Percentiles rank a stretch among this genome's conserved stretches.
Conservation (phyloP, 2,797 vertebrate species). For the Sebastes nivosus region DNA sequence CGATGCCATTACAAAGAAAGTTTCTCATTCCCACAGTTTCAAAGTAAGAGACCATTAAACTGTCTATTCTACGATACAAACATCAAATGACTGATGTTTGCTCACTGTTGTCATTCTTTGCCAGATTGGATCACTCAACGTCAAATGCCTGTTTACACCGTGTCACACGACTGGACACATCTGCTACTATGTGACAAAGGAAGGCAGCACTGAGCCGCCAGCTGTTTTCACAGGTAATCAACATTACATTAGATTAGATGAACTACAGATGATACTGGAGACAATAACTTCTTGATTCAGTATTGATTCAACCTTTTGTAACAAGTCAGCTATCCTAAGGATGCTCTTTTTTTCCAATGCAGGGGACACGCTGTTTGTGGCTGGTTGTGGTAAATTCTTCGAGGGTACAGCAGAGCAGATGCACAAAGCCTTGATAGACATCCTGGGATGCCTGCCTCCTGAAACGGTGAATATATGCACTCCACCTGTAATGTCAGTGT, state of each 20-base stretch:
- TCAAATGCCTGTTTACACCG: slow-evolving; percentile 95
- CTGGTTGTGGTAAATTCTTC: slow-evolving; percentile 97
- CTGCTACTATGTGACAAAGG: slow-evolving; percentile 96
- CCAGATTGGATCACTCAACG: slow-evolving; percentile 91
- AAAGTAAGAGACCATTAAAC: slow-evolving; percentile 83
- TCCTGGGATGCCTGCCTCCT: slow-evolving; percentile 90
- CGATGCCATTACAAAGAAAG: slow-evolving; percentile 90
- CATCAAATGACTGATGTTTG: not conserved
- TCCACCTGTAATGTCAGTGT: not conserved
- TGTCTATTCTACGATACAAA: not conserved
- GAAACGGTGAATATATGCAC: slow-evolving; percentile 83
- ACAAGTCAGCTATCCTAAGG: not conserved
- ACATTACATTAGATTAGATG: not conserved
- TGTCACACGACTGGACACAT: slow-evolving; percentile 98
- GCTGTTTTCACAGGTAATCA: slow-evolving; percentile 91
- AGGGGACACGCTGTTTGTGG: slow-evolving; percentile 97
- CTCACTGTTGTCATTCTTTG: not conserved
- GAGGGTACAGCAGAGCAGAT: slow-evolving; percentile 97
- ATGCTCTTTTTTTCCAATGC: not conserved
- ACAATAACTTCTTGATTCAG: not conserved
- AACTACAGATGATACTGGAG: not conserved
- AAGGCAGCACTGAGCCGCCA: slow-evolving; percentile 88
- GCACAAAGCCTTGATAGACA: slow-evolving; percentile 92
- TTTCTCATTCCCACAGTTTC: slow-evolving; percentile 89
- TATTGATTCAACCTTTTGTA: not conserved